Evolutionary conservation across 1,140 invertebrate genomes (phyloP).

Genomic region (Heliothis subflexa): DNA sequence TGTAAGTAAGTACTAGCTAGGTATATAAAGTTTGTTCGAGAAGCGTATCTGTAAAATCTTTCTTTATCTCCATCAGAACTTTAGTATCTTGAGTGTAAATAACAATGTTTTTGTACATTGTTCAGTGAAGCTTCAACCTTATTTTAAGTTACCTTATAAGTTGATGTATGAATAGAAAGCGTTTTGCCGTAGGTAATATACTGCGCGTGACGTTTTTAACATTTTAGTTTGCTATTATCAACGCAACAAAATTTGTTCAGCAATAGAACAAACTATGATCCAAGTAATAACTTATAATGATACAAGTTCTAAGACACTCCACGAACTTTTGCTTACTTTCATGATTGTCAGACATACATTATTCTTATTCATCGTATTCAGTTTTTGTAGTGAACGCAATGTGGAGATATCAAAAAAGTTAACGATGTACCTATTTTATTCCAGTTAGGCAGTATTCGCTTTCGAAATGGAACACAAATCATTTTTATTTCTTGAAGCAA

Average conservation of each 20-base stretch:
- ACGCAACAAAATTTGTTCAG: background rate
- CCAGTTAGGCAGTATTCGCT: conserved; percentile 28
- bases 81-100: conserved; percentile 2
- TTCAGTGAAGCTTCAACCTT: background rate
- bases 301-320: conserved; percentile 21
- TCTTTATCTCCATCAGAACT: conserved; percentile 1
- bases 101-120: background rate
- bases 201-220: no score
- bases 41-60: conserved; percentile 2
- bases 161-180: no score
- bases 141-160: no score
- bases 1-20: background rate
- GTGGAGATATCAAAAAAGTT: conserved; percentile 20
- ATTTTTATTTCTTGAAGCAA: conserved; percentile 34
- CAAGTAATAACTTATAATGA: conserved; percentile 37
- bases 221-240: background rate
- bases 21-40: conserved; percentile 4
- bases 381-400: conserved; percentile 6
- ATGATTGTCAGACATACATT: conserved; percentile 8
- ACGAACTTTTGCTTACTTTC: conserved; percentile 34
- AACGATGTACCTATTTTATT: conserved; percentile 26
- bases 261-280: background rate
- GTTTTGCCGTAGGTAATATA: no score
- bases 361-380: conserved; percentile 14
- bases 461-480: conserved; percentile 31